Base-by-base conservation (phyloP, 64 coral and sea anemone genomes). In the Pocillopora damicornis region DNA sequence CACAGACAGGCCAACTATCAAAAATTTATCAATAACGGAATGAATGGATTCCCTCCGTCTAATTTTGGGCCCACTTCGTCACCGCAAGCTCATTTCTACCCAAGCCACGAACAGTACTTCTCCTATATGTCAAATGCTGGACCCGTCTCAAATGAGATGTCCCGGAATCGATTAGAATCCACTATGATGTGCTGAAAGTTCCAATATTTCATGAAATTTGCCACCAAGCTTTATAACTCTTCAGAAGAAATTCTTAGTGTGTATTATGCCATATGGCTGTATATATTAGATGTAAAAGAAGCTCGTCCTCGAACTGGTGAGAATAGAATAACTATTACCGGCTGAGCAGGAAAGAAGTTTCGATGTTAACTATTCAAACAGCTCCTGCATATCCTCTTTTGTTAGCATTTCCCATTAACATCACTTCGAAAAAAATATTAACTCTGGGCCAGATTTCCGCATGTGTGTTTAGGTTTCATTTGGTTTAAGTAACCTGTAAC, bases 1-100 rank as follows among this genome's bases (percentile, higher is more conserved):
- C 81, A 85, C 18, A 85, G 81, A 26, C 81, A 85, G 37, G 81
- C 63, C n/a, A 85, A 58, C 45, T 85, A 85, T 58, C 81, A 85
- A 38, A 85, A 85, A 14, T 45, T 72, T 37, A 85, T 85, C 4
- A 85, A 85, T 9, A 65, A 45, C 37, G 22, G 81, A 15, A 85
- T 85, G 5, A 85, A 85, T 73, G 63, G 35, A 22, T 85, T 85
- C 42, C 23, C 63, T 22, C 1, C 64, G 35, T 20, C 64, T 20
- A 85, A 68, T n/a, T 85, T 85, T 63, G 17, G 26, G 14, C 13
- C 79, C n/a, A 37, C 81, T 13, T 68, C 81, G 0, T 56, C 81
- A 5, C 81, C 69, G 18, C 65, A 51, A 51, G 42, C 81, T 18
- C 64, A 72, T n/a, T 85, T 85, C 13, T 56, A 72, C 26, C 63